Evolutionary conservation across 2,888 invertebrate species (phyloP).

Genomic region (Adineta ricciae): DNA sequence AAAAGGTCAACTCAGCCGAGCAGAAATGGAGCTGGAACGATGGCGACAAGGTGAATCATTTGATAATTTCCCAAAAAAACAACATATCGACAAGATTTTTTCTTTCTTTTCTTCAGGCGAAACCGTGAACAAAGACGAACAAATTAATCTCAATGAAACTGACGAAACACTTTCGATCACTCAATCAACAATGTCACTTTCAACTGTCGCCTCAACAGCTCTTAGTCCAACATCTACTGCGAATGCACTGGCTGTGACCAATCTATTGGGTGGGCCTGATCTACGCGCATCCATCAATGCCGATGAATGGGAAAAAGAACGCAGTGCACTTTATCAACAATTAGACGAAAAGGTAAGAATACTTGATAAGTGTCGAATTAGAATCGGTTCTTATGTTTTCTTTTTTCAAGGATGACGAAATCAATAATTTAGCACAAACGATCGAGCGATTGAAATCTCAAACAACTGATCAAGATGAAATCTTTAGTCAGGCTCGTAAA

Average conservation of each 20-base stretch:
- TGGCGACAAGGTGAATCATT: conserved; percentile 64
- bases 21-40: conserved; percentile 70
- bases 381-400: too few species aligned
- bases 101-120: conserved; percentile 38
- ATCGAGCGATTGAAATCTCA: conserved; percentile 72
- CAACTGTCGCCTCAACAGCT: not conserved
- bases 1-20: conserved; percentile 71
- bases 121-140: conserved; percentile 36
- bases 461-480: conserved; percentile 82
- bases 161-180: not conserved
- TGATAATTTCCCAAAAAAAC: too few species aligned
- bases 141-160: not conserved
- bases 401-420: conserved; percentile 72
- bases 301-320: conserved; percentile 40
- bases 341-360: conserved; percentile 71
- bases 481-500: conserved; percentile 61
- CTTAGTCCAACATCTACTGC: not conserved
- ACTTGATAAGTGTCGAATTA: too few species aligned
- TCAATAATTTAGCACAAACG: conserved; percentile 90
- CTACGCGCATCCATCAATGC: not conserved
- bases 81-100: too few species aligned
- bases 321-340: conserved; percentile 84
- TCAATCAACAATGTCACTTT: not conserved
- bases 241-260: not conserved
- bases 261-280: not conserved